Evolutionary conservation across 2,797 vertebrate species (phyloP).

Genomic region (Phataginus tetradactyla): DNA sequence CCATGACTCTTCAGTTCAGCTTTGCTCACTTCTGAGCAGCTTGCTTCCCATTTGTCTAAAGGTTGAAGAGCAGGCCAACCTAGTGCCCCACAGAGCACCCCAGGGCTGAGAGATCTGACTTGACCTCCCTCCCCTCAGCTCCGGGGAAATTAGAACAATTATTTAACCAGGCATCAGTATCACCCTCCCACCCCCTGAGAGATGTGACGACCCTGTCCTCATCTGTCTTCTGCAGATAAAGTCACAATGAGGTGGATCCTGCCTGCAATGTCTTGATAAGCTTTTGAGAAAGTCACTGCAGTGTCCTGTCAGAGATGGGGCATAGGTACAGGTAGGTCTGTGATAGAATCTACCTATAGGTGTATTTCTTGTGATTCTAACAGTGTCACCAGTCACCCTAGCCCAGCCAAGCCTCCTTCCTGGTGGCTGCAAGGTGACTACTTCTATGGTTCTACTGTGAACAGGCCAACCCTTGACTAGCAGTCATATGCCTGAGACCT

Average conservation of each 20-base stretch:
- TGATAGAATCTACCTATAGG: neutral
- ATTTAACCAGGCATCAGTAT: neutral
- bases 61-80: neutral
- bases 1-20: neutral
- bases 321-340: no score
- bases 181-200: neutral
- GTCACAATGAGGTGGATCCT: neutral
- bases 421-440: neutral
- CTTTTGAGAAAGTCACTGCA: neutral
- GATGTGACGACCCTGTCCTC: neutral
- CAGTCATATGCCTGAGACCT: neutral
- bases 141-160: neutral
- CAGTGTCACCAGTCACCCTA: neutral
- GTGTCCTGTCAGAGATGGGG: neutral
- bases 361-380: neutral
- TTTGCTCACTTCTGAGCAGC: neutral
- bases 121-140: neutral
- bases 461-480: no score
- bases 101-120: neutral
- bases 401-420: neutral
- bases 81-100: neutral
- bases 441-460: neutral
- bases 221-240: neutral
- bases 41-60: neutral
- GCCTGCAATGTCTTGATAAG: neutral